Percentiles rank a stretch among this genome's conserved stretches.
phyloP scores from a whole-genome alignment of 2,797 vertebrate species.

The Chelmon rostratus region DNA sequence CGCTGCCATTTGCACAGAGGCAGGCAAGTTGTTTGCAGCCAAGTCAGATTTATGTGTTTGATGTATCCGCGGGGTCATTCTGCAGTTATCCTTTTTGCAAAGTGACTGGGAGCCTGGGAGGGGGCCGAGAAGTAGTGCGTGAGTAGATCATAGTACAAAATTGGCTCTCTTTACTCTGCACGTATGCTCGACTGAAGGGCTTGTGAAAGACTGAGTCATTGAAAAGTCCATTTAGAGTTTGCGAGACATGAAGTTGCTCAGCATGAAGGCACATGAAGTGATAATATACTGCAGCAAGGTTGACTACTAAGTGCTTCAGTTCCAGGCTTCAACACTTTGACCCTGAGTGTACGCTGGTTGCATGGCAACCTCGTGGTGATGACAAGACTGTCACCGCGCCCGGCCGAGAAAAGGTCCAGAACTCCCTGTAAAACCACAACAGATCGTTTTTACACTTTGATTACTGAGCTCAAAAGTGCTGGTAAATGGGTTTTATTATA shows the following conservation, averaged over 20 bases:
- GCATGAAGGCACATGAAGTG: not conserved
- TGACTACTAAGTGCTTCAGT: not conserved
- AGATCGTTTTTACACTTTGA: not conserved
- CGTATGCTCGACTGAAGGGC: not conserved
- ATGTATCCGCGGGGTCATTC: conserved; percentile 6
- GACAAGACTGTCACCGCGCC: not conserved
- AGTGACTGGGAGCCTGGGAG: conserved; percentile 5
- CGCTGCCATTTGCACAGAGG: conserved; percentile 20
- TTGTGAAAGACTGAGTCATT: conserved; percentile 1
- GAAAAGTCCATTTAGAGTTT: conserved; percentile 8
- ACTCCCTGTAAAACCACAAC: not conserved
- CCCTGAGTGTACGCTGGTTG: not conserved
- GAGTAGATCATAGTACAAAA: conserved; percentile 4
- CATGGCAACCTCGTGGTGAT: not conserved
- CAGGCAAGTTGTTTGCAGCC: conserved; percentile 2
- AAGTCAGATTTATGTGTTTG: conserved; percentile 37
- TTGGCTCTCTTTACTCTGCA: not conserved
- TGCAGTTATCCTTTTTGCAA: conserved; percentile 18
- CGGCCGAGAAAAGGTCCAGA: not conserved
- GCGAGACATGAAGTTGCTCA: not conserved
- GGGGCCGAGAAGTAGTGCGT: not conserved
- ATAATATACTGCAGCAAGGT: not conserved
- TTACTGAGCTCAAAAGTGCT: not conserved
- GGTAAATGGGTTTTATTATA: not conserved
- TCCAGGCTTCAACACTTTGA: not conserved